Base-by-base conservation (phyloP, 2,113 vertebrate species). In the Dromaius novaehollandiae region DNA sequence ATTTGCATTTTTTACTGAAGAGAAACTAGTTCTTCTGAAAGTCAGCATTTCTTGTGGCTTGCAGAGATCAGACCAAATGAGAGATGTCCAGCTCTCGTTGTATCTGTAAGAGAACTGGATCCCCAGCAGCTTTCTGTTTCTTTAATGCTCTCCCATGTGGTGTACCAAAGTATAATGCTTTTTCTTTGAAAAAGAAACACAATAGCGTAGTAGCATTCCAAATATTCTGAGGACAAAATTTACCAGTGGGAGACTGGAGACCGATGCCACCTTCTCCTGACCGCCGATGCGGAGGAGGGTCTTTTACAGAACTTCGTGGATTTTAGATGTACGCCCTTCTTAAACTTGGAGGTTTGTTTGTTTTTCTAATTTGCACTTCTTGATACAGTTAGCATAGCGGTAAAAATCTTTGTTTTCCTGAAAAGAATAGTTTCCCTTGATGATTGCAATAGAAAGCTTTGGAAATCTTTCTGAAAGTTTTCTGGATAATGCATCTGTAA, bases 321-420 rank as follows among this genome's bases (percentile, higher is more conserved):
- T 71, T 94, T 91, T 86, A 88, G 50, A 40, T 77, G 13, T 78
- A 13, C 64, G 32, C 6, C 32, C 8, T 36, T 82, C 50, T 76
- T 89, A 80, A 86, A 78, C 74, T 90, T 71, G 74, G 69, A 94
- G 61, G 50, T 65, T 97, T 89, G 50, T 65, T 97, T 89, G 34
- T 92, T 66, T 71, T 78, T 28, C 64, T 89, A 68, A 93, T 93
- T 93, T 92, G 56, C 84, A 56, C 7, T 26, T 64, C 65, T 87
- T 82, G 19, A 10, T 81, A 38, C 34, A 68, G 3, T 18, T 93
- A 92, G 22, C 24, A 71, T 86, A 90, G 46, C 0, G 9, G 90
- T 92, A 68, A 86, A 89, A 81, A 66, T 81, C 26, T 68, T 80
- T 66, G 32, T 91, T 95, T 93, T 86, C 51, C 3, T 86, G 68